Evolutionary conservation across 2,113 vertebrate genomes (phyloP), one percentile per base, ranked within the genome.

Genomic region (Nothobranchius kuhntae): DNA sequence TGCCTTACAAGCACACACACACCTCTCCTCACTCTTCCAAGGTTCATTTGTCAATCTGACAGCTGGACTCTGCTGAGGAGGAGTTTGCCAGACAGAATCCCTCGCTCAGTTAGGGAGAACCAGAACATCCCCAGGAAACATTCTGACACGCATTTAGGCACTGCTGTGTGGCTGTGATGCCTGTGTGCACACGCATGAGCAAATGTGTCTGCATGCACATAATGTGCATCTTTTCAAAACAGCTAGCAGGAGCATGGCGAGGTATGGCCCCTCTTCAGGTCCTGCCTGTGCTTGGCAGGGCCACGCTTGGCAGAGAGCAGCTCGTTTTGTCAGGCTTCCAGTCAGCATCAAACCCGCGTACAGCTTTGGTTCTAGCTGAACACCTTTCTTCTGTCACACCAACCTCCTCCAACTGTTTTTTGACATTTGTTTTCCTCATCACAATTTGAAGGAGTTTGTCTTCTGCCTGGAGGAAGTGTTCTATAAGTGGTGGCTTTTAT

Each of bases 31-130:
- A 83, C 68, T 88, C 83, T 79, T 83, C 85, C 81, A 84, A 83
- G 85, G 84, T 90, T 88, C 84, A 90, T 91, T 91, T 91, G 90
- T 91, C 89, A 91, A 85, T 71, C 70, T 87, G 90, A 91, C 89
- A 91, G 89, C 84, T 90, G 88, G 90, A 89, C 77, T 77, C 84
- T 55, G 81, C 82, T 79, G 79, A 84, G 85, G 75, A 53, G 73
- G 70, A 83, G 62, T 87, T 87, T 86, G 89, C 86, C 90, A 90
- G 84, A 73, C 84, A 80, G 70, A 88, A 84, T 89, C 82, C 73
- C 81, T 82, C 38, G 63, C 83, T 80, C 64, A 73, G 78, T 82
- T 86, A 82, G 69, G 9, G 21, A 59, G 71, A 83, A 84, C 89
- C 84, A 91, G 80, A 84, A 89, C 87, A 84, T 88, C 75, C n/a